A percentile compares a stretch with the other conserved stretches of the same genome.
Evolutionary conservation across 2,113 vertebrate genomes (phyloP).

Genomic region (Chascanopsetta lugubris): DNA sequence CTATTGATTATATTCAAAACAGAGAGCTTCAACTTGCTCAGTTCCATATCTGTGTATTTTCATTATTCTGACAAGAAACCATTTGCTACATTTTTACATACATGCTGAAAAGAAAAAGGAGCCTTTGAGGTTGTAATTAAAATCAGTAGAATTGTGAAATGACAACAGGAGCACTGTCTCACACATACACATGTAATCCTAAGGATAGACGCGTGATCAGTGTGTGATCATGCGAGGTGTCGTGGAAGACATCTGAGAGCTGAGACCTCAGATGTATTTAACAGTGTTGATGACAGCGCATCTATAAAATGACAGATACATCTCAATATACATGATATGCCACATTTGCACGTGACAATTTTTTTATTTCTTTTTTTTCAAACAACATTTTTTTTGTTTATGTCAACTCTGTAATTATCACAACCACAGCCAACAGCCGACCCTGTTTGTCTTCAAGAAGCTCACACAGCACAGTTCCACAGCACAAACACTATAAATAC

Average conservation of each 20-base stretch:
- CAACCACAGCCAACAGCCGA: constrained; percentile 25
- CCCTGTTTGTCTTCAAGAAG: constrained; percentile 3
- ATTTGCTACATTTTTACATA: neutral
- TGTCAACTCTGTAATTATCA: too few relatives aligned
- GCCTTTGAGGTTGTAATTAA: neutral
- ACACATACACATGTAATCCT: neutral
- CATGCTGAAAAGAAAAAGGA: neutral
- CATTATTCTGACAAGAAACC: neutral
- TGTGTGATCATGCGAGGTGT: neutral
- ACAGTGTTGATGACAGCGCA: neutral
- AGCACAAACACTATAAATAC: constrained; percentile 21
- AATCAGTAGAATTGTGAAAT: neutral
- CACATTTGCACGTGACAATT: neutral
- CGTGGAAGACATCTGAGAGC: neutral
- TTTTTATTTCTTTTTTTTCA: too few relatives aligned
- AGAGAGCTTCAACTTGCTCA: too few relatives aligned
- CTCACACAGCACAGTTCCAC: constrained; percentile 18
- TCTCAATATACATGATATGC: constrained; percentile 5
- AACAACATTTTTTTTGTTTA: too few relatives aligned
- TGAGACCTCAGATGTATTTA: neutral
- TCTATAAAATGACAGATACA: neutral
- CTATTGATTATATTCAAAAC: too few relatives aligned
- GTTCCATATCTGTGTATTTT: too few relatives aligned
- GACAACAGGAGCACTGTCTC: neutral
- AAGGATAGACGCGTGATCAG: neutral